Evolutionary conservation across 2,797 vertebrate species (phyloP).

Genomic region (Mormyrus proboscirostris): DNA sequence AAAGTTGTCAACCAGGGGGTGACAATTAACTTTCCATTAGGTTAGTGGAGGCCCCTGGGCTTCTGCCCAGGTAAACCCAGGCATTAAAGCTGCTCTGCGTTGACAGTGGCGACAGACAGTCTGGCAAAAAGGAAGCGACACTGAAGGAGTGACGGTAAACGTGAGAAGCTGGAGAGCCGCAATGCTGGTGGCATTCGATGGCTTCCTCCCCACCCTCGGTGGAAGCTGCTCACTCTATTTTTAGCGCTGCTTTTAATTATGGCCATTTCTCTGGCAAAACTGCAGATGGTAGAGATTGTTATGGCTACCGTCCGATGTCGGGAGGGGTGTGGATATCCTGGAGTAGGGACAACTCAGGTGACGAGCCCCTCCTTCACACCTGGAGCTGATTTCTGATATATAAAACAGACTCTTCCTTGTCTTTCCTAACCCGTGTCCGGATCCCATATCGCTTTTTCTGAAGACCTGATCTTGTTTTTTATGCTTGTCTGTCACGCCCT

Average conservation of each 20-base stretch:
- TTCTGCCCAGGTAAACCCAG: not conserved
- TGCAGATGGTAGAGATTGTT: not conserved
- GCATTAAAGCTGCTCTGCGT: not conserved
- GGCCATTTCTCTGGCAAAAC: not conserved
- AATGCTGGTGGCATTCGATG: not conserved
- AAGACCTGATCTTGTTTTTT: not conserved
- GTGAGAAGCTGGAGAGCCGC: not conserved
- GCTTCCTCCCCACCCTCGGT: not conserved
- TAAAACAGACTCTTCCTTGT: not conserved
- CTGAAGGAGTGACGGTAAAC: not conserved
- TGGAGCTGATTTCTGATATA: not conserved
- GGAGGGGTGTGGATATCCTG: not conserved
- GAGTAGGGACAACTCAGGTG: not conserved
- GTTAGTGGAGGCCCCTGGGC: not conserved
- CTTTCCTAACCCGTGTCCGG: not conserved
- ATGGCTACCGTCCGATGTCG: not conserved
- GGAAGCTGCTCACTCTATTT: slow-evolving; percentile 10
- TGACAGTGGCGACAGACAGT: not conserved
- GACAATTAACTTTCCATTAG: not conserved
- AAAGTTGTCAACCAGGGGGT: not conserved
- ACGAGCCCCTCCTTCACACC: not conserved
- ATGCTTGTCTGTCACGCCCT: not conserved
- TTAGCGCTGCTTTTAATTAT: not conserved
- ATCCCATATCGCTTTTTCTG: not conserved
- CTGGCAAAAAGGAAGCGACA: not conserved